Evolutionary conservation across 2,113 vertebrate genomes (phyloP).

Genomic region (Cyphomyrus plagiostoma): DNA sequence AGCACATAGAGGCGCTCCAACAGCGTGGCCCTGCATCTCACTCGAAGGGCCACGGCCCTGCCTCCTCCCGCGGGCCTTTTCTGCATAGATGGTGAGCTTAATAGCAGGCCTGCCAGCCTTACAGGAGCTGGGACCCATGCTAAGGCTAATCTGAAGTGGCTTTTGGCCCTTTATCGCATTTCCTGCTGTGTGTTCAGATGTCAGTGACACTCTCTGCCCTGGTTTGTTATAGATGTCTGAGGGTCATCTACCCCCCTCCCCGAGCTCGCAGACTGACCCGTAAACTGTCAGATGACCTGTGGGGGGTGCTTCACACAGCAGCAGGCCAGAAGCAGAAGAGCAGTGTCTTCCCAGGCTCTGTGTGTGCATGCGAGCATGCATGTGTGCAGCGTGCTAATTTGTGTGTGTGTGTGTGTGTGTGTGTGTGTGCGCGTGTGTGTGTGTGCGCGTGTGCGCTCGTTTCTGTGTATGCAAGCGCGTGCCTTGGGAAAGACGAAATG

Average conservation of each 20-base stretch:
- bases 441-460: not conserved
- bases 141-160: not conserved
- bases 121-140: not conserved
- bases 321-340: not conserved
- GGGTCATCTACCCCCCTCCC: not conserved
- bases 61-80: not conserved
- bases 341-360: not conserved
- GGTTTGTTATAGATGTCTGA: not conserved
- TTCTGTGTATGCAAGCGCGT: not conserved
- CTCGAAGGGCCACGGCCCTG: not conserved
- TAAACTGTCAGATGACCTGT: not conserved
- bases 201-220: not conserved
- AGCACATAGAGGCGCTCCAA: conserved; percentile 60
- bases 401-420: not conserved
- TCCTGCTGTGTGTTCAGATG: not conserved
- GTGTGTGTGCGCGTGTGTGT: not conserved
- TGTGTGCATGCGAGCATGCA: not conserved
- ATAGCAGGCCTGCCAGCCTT: not conserved
- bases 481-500: not conserved
- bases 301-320: not conserved
- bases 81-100: not conserved
- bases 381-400: not conserved
- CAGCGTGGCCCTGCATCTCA: conserved; percentile 34
- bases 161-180: not conserved
- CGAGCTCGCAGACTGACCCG: not conserved